phyloP scores from a whole-genome alignment of 1,140 invertebrate species.

The Nasonia giraulti region DNA sequence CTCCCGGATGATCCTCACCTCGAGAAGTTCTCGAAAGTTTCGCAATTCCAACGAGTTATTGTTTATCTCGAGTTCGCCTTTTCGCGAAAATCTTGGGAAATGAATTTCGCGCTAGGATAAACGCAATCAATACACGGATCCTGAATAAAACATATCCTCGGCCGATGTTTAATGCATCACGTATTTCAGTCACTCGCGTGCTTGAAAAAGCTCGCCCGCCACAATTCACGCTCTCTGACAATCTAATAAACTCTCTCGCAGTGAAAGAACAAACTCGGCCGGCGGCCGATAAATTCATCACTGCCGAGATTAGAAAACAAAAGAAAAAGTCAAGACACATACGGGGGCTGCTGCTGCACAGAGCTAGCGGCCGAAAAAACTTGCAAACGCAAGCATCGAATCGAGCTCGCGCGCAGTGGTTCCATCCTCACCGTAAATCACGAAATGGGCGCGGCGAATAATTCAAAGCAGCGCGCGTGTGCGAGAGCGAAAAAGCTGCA shows the following conservation, averaged over 20 bases:
- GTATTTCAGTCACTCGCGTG: not conserved
- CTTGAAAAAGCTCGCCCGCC: not conserved
- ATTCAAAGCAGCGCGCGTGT: conserved; percentile 1
- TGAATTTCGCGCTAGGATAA: not conserved
- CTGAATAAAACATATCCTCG: not conserved
- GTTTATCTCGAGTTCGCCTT: not conserved
- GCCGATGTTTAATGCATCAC: not conserved
- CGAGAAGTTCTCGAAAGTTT: too few species aligned
- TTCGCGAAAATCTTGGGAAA: not conserved
- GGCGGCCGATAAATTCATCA: conserved; percentile 35
- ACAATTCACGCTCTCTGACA: conserved; percentile 1
- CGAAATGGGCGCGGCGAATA: conserved; percentile 39
- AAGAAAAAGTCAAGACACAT: not conserved
- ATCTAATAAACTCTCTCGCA: conserved; percentile 13
- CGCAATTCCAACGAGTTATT: not conserved
- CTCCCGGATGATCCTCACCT: not conserved
- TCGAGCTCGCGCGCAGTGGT: not conserved
- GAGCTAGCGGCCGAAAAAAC: not conserved
- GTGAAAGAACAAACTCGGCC: not conserved
- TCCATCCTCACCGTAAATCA: conserved; percentile 32
- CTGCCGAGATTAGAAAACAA: not conserved
- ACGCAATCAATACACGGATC: not conserved
- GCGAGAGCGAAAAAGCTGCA: not conserved
- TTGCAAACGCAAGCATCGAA: conserved; percentile 16
- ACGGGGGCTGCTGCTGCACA: too few species aligned